These are phyloP conservation scores for Sebastes nivosus DNA, from an alignment of 2,797 vertebrate genomes.

Conservation along the genomic window DNA sequence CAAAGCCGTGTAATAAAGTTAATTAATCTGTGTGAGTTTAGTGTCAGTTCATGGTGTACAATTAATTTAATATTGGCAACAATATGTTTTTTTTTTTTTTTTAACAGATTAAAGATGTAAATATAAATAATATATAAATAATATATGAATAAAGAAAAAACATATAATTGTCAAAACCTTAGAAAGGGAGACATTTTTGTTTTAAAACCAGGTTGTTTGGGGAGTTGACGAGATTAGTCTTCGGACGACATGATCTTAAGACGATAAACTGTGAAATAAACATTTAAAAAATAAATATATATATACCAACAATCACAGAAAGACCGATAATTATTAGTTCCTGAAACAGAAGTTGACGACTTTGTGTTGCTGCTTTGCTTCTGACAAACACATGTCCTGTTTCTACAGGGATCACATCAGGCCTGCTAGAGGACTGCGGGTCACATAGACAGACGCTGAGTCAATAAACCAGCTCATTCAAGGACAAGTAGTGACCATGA, in stretches of 20 bases:
- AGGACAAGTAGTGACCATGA: slow-evolving; percentile 38
- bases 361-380: slow-evolving; percentile 28
- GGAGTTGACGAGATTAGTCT: slow-evolving; percentile 20
- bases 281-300: not conserved
- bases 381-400: slow-evolving; percentile 36
- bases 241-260: not conserved
- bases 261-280: slow-evolving; percentile 14
- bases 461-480: slow-evolving; percentile 51
- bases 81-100: not conserved
- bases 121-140: not conserved
- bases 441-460: slow-evolving; percentile 35
- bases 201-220: not conserved
- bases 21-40: not conserved
- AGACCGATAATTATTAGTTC: slow-evolving; percentile 35
- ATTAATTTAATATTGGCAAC: not conserved
- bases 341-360: slow-evolving; percentile 2
- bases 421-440: slow-evolving; percentile 11
- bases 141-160: not conserved
- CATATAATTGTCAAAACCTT: not conserved
- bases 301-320: not conserved
- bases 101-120: slow-evolving; percentile 28
- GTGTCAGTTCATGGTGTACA: not conserved
- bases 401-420: slow-evolving; percentile 24
- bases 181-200: not conserved
- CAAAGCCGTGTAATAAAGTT: not conserved